Evolutionary conservation across 2,113 vertebrate species (phyloP), one percentile per base, ranked within the genome.

Genomic region (Atlantisia rogersi): DNA sequence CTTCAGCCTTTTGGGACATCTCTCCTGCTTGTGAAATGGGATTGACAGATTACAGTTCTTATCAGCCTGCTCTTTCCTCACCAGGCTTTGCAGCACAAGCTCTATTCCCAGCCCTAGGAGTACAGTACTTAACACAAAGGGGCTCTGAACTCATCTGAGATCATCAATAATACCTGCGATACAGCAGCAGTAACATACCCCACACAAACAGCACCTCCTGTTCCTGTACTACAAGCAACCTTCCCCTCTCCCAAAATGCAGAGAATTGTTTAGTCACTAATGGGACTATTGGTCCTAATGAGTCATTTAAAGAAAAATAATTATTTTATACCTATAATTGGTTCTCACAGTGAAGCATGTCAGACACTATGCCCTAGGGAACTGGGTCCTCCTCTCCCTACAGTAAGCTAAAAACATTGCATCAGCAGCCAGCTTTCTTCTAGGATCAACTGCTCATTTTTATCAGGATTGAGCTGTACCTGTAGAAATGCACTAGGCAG

Each of bases 301-400:
- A 75, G 53, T 48, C 10, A 60, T 58, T 87, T 67, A 75, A 60
- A 73, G 3, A 42, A 91, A 69, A 71, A 80, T 20, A 15, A 10
- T 0, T 7, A 25, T 0, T 87, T 74, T 37, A 14, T 21, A n/a
- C n/a, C 20, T 42, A 11, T 25, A 67, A 68, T 9, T 56, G 8
- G 9, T 52, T 83, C 32, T 48, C 12, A 67, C 20, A 29, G 11
- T 31, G 10, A 42, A 64, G 21, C 9, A 1, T 25, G 15, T 44
- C 31, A 55, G 48, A 64, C 2, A 9, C 24, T 24, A 16, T 5
- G 6, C 53, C 53, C n/a, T 37, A 39, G 31, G 39, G 18, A 84
- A 52, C 6, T 5, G 15, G 7, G 15, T 39, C 19, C 35, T 69
- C 56, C 10, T 85, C 62, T 31, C 37, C 29, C 29, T 40, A 5